These are phyloP conservation scores for Crematogaster levior DNA, from an alignment of 2,888 invertebrate species.

Conservation along the genomic window DNA sequence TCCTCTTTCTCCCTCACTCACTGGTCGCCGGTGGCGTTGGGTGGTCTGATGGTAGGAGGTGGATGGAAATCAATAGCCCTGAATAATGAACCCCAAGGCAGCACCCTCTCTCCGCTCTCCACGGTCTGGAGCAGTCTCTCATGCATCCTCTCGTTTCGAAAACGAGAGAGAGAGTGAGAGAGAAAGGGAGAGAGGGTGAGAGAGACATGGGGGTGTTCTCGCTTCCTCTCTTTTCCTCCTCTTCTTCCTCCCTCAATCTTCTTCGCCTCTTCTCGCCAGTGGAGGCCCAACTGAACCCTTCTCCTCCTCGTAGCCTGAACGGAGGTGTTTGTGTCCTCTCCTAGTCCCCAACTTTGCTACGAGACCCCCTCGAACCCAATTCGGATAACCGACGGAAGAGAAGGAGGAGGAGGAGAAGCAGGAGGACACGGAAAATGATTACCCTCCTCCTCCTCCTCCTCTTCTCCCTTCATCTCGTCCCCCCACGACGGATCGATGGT, in stretches of 20 bases:
- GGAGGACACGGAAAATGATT: slow-evolving; percentile 78
- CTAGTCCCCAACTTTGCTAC: slow-evolving; percentile 78
- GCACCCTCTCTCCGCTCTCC: slow-evolving; percentile 79
- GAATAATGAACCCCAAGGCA: slow-evolving; percentile 85
- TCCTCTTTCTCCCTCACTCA: slow-evolving; percentile 73
- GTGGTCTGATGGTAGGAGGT: slow-evolving; percentile 80
- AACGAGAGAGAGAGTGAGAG: slow-evolving; percentile 55
- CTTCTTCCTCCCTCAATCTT: slow-evolving; percentile 62
- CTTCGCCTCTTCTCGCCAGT: slow-evolving; percentile 60
- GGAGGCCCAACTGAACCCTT: slow-evolving; percentile 70
- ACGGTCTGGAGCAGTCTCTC: slow-evolving; percentile 83
- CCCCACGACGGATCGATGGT: slow-evolving; percentile 74
- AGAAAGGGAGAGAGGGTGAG: slow-evolving; percentile 26
- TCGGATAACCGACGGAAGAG: slow-evolving; percentile 79
- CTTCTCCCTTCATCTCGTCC: slow-evolving; percentile 58
- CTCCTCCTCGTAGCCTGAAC: slow-evolving; percentile 72
- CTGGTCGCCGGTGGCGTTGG: slow-evolving; percentile 79
- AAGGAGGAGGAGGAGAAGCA: slow-evolving; percentile 65
- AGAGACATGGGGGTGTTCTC: slow-evolving; percentile 42
- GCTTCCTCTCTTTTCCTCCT: slow-evolving; percentile 63
- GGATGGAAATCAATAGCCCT: slow-evolving; percentile 86
- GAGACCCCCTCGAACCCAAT: slow-evolving; percentile 79
- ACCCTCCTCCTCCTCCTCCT: slow-evolving; percentile 71
- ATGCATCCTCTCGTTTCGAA: slow-evolving; percentile 80
- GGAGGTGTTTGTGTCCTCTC: slow-evolving; percentile 80